Conservation (phyloP, 2,797 vertebrate species). For the Orientallactaga sibirica region DNA sequence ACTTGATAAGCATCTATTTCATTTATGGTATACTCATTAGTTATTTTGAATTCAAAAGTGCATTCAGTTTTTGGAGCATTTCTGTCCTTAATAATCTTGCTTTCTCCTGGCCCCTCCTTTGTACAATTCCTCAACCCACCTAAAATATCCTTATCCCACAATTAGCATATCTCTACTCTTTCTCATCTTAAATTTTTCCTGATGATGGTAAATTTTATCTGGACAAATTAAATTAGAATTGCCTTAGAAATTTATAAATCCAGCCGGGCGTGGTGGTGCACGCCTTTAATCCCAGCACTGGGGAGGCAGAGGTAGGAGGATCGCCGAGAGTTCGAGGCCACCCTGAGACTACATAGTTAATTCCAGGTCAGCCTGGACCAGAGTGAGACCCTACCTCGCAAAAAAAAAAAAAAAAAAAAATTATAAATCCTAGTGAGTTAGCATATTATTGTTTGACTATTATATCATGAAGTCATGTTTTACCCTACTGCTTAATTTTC, state of each 20-base stretch:
- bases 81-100: neutral
- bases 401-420: no score
- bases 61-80: conserved; percentile 23
- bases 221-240: neutral
- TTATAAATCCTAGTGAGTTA: conserved; percentile 16
- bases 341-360: no score
- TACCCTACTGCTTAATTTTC: conserved; percentile 40
- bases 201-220: conserved; percentile 16
- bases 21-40: conserved; percentile 37
- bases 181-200: neutral
- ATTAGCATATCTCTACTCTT: no score
- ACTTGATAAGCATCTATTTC: conserved; percentile 67
- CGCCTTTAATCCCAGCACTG: no score
- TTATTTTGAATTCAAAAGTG: conserved; percentile 25
- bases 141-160: neutral
- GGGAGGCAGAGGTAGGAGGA: no score
- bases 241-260: conserved; percentile 11
- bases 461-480: neutral
- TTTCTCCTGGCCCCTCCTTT: neutral
- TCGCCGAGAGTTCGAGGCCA: no score
- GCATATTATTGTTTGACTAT: neutral
- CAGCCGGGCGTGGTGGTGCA: no score
- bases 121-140: neutral
- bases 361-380: no score
- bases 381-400: no score